Base-by-base conservation (phyloP, 2,113 vertebrate species). In the Solea senegalensis region DNA sequence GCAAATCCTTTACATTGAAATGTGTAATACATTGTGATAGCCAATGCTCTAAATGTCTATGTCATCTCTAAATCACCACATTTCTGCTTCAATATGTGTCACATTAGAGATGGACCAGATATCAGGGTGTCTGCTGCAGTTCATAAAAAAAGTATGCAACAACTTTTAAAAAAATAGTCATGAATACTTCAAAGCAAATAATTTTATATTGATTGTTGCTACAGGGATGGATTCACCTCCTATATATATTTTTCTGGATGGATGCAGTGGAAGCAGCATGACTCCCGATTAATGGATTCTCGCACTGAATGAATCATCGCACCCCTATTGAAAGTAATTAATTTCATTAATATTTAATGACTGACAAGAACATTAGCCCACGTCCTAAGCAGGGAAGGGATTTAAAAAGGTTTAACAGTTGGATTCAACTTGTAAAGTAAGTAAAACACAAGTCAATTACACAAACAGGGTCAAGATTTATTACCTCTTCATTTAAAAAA, bases 231-330 rank as follows among this genome's bases (percentile, higher is more conserved):
- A 67, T 78, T 82, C 55, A 27, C 34, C 67, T 80, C 65, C 64
- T 80, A 73, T 82, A 56, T 66, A 82, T 77, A 3, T 28, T 57
- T 39, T 9, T 27, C 21, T 53, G 75, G 49, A 81, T 59, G 64
- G 65, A 75, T 80, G 74, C 71, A 67, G 73, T 64, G 70, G 69
- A 84, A 78, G 74, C 78, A 72, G 80, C 71, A 79, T 80, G 53
- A 81, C 77, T 80, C 56, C 81, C 83, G 83, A 83, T 81, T 77
- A 78, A 86, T 81, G 58, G 16, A 73, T 72, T 54, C n/a, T 13
- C 62, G 41, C 41, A 63, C 59, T 46, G 63, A 79, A 86, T 84
- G 65, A 84, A 78, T 83, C 70, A 84, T 82, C 76, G 76, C 65
- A 61, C 14, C 53, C 28, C 52, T 58, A 76, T 65, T 80, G 72